Base-by-base conservation (phyloP, 2,888 invertebrate genomes). In the Unio pictorum region DNA sequence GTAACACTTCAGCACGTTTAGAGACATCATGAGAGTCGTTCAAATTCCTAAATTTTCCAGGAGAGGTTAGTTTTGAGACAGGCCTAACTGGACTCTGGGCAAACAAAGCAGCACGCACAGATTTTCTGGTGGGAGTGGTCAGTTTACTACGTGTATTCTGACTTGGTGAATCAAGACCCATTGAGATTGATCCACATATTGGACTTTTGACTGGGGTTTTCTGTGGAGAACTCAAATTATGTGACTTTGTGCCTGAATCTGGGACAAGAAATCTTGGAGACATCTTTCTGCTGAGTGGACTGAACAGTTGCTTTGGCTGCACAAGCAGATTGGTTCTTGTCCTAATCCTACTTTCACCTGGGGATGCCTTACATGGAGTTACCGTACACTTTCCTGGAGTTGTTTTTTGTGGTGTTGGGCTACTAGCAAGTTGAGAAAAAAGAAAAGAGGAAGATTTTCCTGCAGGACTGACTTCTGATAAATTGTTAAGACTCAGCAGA, bases 341-440 rank as follows among this genome's bases (percentile, higher is more conserved):
- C 71, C 71, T 54, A 56, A 79, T 64, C 55, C 78, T 80, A 34
- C 74, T 59, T n/a, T 59, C 68, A 71, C 70, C 72, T 15, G 80
- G 81, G 8, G 81, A 81, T 45, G 71, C 77, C 68, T 78, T 79
- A 55, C 61, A 64, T 11, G 78, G 77, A 23, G 79, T 77, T 28
- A 59, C 59, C 28, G 66, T 67, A 45, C 58, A 26, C 20, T 30
- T 59, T 62, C 73, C 74, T 3, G 75, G 75, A 15, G 75, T 78
- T 20, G 30, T 58, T 69, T 75, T 79, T 20, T 71, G 68, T 66
- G 84, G 81, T 17, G 84, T 81, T 17, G 84, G 83, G 67, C 83
- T 83, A 8, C 77, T 73, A 63, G 80, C 81, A 6, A 85, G 71
- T 67, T 85, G 84, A 45, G 84, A 82, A 23, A 82, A 67, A 8